Evolutionary conservation across 1,140 invertebrate genomes (phyloP).

Genomic region (Cydia amplana): DNA sequence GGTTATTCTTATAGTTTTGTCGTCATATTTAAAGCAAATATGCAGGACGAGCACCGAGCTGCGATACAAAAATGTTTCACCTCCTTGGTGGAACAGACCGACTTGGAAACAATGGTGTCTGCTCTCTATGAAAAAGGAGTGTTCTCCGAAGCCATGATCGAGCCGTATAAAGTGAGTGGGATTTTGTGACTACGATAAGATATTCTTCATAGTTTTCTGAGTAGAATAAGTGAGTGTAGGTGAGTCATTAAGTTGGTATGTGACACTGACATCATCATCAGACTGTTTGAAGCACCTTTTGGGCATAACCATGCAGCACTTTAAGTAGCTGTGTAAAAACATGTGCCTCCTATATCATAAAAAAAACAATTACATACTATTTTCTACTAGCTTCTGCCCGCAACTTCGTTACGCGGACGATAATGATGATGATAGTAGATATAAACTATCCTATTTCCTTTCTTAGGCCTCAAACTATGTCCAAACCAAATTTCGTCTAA

Average conservation of each 20-base stretch:
- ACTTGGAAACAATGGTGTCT: constrained; percentile 65
- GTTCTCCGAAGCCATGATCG: constrained; percentile 72
- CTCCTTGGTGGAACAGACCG: constrained; percentile 71
- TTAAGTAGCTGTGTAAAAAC: background rate
- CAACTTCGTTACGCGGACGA: no score
- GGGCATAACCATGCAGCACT: background rate
- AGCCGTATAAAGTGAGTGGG: constrained; percentile 63
- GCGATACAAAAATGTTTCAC: constrained; percentile 66
- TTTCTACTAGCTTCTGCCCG: no score
- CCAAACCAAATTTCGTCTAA: no score
- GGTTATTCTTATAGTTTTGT: background rate
- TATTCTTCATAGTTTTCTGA: background rate
- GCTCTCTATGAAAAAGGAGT: constrained; percentile 70
- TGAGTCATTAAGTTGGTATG: background rate
- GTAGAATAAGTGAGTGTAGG: background rate
- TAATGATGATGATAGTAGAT: no score
- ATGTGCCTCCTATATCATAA: no score
- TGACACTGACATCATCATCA: background rate
- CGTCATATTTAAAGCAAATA: constrained; percentile 37
- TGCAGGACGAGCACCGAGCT: constrained; percentile 66
- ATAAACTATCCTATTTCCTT: no score
- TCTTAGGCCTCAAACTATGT: no score
- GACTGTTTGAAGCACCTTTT: background rate
- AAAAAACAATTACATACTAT: no score
- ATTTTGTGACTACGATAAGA: background rate